Percentiles rank a stretch among this genome's conserved stretches.
phyloP scores from a whole-genome alignment of 2,113 vertebrate species.

The Amblyopsis rosae region DNA sequence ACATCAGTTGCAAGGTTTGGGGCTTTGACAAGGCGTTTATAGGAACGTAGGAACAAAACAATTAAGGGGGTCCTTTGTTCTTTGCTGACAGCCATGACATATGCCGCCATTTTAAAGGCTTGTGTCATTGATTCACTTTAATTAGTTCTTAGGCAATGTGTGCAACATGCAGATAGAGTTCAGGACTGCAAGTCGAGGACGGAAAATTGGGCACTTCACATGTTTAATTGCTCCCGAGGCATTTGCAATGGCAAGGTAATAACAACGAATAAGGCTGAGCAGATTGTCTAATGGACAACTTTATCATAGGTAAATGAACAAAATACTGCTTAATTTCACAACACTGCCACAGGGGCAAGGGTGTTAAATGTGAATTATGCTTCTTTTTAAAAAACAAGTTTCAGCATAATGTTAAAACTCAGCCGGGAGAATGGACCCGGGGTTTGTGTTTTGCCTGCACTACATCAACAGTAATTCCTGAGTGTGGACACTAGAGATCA shows the following conservation, averaged over 20 bases:
- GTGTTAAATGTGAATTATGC: conserved; percentile 65
- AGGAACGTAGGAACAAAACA: conserved; percentile 74
- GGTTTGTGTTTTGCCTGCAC: conserved; percentile 21
- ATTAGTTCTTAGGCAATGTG: conserved; percentile 75
- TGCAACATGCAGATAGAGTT: conserved; percentile 69
- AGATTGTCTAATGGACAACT: conserved; percentile 68
- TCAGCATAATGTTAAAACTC: conserved; percentile 43
- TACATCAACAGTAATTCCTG: conserved; percentile 18
- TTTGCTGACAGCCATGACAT: conserved; percentile 70
- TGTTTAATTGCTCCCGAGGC: conserved; percentile 77
- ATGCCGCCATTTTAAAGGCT: conserved; percentile 71
- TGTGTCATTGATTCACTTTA: conserved; percentile 79
- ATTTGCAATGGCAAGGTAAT: conserved; percentile 65
- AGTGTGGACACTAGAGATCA: conserved; percentile 43
- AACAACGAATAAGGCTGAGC: conserved; percentile 63
- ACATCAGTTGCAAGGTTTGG: conserved; percentile 52
- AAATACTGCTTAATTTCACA: conserved; percentile 66
- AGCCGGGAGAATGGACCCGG: conserved; percentile 22
- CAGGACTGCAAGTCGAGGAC: conserved; percentile 59
- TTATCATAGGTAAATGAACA: conserved; percentile 64
- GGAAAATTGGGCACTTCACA: conserved; percentile 72
- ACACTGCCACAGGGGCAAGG: conserved; percentile 56
- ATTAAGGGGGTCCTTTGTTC: conserved; percentile 78
- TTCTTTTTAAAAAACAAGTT: conserved; percentile 34
- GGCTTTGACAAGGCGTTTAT: conserved; percentile 70